A percentile compares a stretch with the other conserved stretches of the same genome.
phyloP scores from a whole-genome alignment of 2,888 invertebrate species.

The Drosophila subquinaria region DNA sequence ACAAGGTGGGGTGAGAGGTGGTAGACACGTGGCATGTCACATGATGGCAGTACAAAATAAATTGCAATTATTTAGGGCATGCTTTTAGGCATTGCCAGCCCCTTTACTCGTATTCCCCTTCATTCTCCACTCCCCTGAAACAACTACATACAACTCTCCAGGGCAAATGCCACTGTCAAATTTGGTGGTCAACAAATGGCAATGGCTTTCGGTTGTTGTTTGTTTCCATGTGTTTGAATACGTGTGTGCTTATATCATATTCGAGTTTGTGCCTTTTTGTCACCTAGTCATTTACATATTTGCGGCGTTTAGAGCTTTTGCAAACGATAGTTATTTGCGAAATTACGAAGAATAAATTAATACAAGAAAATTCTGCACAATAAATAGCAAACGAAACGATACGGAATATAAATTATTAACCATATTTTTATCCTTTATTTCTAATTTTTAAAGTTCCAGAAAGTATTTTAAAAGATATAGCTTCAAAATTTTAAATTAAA shows the following conservation, averaged over 20 bases:
- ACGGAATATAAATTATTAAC: no score
- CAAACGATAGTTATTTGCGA: background rate
- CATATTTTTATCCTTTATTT: no score
- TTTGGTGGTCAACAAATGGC: constrained; percentile 63
- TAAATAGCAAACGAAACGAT: background rate
- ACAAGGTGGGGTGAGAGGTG: background rate
- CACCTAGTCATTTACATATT: constrained; percentile 75
- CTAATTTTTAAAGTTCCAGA: no score
- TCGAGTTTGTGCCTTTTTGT: constrained; percentile 41
- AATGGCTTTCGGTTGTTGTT: constrained; percentile 40
- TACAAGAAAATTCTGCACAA: background rate
- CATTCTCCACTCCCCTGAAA: background rate
- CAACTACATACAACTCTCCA: background rate
- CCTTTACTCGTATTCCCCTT: background rate
- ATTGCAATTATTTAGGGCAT: constrained; percentile 76
- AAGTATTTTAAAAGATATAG: no score
- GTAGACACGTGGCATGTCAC: constrained; percentile 34
- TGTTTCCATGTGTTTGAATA: constrained; percentile 5
- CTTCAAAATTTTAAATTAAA: no score
- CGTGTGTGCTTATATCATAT: background rate
- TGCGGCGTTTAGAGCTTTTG: constrained; percentile 8
- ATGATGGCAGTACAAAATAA: constrained; percentile 67
- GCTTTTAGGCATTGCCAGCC: constrained; percentile 56
- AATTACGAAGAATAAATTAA: background rate
- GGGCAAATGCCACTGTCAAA: constrained; percentile 45